Conservation (phyloP, 1,140 invertebrate genomes). For the Parapsyche elsis region DNA sequence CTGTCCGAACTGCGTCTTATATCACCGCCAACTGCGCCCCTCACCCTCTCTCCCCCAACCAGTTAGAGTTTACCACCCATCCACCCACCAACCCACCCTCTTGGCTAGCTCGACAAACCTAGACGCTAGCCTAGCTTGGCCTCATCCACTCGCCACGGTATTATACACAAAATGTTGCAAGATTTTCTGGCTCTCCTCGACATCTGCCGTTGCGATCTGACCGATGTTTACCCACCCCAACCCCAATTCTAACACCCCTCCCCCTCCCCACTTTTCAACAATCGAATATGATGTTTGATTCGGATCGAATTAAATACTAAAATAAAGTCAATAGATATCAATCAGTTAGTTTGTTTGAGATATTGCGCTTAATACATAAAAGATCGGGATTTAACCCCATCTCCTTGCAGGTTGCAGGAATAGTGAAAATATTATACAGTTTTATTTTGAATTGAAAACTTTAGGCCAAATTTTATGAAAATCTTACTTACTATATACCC, state of each 20-base stretch:
- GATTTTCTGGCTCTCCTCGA: neutral
- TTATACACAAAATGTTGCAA: conserved; percentile 38
- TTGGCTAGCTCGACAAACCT: neutral
- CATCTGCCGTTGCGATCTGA: neutral
- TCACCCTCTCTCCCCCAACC: neutral
- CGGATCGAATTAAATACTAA: too few species aligned
- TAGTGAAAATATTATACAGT: too few species aligned
- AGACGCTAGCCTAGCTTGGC: neutral
- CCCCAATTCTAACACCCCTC: neutral
- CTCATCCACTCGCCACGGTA: neutral
- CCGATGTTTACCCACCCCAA: too few species aligned
- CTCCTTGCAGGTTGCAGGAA: too few species aligned
- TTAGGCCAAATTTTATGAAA: too few species aligned
- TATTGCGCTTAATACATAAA: too few species aligned
- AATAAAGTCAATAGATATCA: too few species aligned
- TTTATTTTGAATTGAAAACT: too few species aligned
- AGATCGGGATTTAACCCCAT: too few species aligned
- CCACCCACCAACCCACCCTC: neutral
- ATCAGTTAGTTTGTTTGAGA: too few species aligned
- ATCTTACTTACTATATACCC: too few species aligned
- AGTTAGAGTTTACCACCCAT: neutral
- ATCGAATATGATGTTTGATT: too few species aligned
- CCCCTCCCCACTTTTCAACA: neutral
- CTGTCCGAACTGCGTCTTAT: conserved; percentile 65
- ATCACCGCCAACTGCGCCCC: conserved; percentile 54